phyloP scores from a whole-genome alignment of 2,888 invertebrate species.

The Tromatobia lineatoria region DNA sequence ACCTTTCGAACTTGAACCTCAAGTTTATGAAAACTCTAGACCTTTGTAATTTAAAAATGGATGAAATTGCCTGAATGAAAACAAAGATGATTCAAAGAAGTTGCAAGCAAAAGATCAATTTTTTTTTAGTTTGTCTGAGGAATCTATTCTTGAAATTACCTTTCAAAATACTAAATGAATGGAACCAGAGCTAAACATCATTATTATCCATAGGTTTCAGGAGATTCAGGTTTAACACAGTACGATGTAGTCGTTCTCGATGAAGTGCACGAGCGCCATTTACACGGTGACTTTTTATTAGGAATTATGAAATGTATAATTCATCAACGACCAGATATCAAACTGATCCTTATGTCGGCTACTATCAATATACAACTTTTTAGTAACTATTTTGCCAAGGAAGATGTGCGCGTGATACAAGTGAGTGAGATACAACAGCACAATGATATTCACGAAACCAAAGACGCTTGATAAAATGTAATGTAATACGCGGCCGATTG shows the following conservation, averaged over 20 bases:
- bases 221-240: slow-evolving; percentile 92
- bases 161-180: too few relatives aligned
- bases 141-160: too few relatives aligned
- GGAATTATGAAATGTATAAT: slow-evolving; percentile 97
- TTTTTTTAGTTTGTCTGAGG: slow-evolving; percentile 28
- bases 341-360: slow-evolving; percentile 98
- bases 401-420: slow-evolving; percentile 93
- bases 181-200: too few relatives aligned
- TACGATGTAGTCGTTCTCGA: slow-evolving; percentile 98
- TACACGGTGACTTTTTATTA: slow-evolving; percentile 97
- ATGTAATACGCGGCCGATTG: too few relatives aligned
- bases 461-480: background rate
- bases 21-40: too few relatives aligned
- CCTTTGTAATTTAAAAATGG: background rate
- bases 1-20: too few relatives aligned
- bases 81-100: too few relatives aligned
- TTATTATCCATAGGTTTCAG: slow-evolving; percentile 88
- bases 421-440: slow-evolving; percentile 83
- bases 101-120: background rate
- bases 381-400: slow-evolving; percentile 93
- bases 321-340: slow-evolving; percentile 92
- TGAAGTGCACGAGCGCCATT: slow-evolving; percentile 98
- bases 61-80: slow-evolving; percentile 20
- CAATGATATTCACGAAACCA: background rate
- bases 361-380: slow-evolving; percentile 99